Conservation (phyloP, 2,888 invertebrate species). For the Pristionchus fissidentatus region DNA sequence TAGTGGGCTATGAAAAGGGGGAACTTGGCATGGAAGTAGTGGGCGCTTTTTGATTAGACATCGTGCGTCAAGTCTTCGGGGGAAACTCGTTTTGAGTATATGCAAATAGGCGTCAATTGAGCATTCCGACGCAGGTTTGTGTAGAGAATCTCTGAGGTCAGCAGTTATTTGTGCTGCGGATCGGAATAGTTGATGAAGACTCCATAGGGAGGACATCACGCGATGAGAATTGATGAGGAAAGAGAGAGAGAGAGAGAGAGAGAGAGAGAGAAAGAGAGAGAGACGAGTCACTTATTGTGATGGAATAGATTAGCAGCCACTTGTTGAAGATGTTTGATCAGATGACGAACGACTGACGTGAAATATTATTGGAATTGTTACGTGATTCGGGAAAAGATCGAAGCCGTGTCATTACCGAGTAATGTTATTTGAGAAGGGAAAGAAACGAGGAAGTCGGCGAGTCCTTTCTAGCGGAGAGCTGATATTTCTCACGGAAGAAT, state of each 20-base stretch:
- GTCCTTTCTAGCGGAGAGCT: not conserved
- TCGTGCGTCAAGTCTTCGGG: not conserved
- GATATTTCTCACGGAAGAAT: conserved; percentile 33
- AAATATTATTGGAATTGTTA: not conserved
- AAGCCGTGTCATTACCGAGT: not conserved
- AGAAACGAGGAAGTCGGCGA: conserved; percentile 3
- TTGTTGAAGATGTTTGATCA: not conserved
- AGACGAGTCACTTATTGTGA: not conserved
- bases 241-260: not conserved
- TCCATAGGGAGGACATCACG: conserved; percentile 31
- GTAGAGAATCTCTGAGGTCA: not conserved
- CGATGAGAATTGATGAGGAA: not conserved
- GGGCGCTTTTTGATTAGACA: conserved; percentile 4
- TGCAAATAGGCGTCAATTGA: not conserved
- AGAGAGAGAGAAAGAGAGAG: not conserved
- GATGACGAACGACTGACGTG: not conserved
- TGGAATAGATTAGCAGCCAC: not conserved
- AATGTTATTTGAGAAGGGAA: not conserved
- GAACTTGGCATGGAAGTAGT: not conserved
- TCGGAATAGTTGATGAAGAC: not conserved
- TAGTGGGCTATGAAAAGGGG: not conserved
- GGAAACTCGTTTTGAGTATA: not conserved
- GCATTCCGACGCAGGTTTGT: not conserved
- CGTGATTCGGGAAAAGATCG: not conserved
- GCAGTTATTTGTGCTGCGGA: not conserved